phyloP scores from a whole-genome alignment of 2,797 vertebrate species.

The Rhabdomys pumilio region DNA sequence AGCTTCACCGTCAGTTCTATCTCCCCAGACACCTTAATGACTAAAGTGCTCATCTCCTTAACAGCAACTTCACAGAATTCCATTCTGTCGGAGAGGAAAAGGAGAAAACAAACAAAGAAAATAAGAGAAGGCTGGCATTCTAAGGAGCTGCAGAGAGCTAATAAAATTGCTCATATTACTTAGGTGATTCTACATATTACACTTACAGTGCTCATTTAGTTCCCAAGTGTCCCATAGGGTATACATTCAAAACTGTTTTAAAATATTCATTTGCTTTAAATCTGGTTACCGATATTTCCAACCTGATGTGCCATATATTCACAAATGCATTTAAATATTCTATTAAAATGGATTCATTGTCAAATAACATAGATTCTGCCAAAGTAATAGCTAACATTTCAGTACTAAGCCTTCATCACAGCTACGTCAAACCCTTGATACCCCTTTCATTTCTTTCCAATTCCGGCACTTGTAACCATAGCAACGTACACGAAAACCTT shows the following conservation, averaged over 20 bases:
- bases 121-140: not conserved
- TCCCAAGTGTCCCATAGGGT: conserved; percentile 73
- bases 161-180: conserved; percentile 61
- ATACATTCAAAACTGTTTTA: conserved; percentile 69
- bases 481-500: conserved; percentile 89
- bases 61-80: conserved; percentile 48
- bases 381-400: conserved; percentile 88
- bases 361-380: conserved; percentile 86
- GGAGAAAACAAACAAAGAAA: conserved; percentile 50
- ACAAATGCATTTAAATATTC: conserved; percentile 87
- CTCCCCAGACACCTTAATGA: conserved; percentile 31
- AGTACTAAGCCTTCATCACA: conserved; percentile 87
- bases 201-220: conserved; percentile 60
- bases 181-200: conserved; percentile 60
- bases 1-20: not conserved
- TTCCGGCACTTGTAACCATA: conserved; percentile 90
- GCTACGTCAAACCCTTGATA: conserved; percentile 86
- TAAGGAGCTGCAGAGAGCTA: not conserved
- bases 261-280: conserved; percentile 85
- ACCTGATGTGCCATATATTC: conserved; percentile 84
- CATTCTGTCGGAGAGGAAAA: conserved; percentile 9
- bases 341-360: conserved; percentile 87
- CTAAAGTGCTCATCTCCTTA: conserved; percentile 2
- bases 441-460: conserved; percentile 89
- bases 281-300: conserved; percentile 81